These are phyloP conservation scores for Eurypyga helias DNA, from an alignment of 2,113 vertebrate species.

Conservation along the genomic window DNA sequence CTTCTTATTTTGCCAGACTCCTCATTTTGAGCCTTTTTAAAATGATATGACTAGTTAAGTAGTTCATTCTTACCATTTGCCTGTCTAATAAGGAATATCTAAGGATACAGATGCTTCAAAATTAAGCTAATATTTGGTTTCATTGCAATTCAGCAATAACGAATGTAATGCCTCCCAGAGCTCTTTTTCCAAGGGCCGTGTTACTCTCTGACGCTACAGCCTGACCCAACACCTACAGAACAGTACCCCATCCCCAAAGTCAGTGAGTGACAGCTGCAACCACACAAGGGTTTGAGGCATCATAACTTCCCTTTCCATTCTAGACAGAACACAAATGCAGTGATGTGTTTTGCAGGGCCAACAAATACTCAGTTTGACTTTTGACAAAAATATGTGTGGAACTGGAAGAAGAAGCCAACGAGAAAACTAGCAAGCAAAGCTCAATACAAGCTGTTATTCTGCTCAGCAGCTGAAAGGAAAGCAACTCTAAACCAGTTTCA, in stretches of 20 bases:
- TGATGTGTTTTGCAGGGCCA: background rate
- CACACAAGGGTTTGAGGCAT: background rate
- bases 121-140: background rate
- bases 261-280: background rate
- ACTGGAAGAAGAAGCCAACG: background rate
- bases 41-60: background rate
- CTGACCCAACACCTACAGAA: background rate
- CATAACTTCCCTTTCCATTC: background rate
- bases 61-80: background rate
- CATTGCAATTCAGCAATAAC: background rate
- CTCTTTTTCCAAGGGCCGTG: background rate
- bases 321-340: background rate
- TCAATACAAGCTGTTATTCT: background rate
- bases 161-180: background rate
- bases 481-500: background rate
- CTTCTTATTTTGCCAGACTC: background rate
- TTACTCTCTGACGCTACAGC: background rate
- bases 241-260: background rate
- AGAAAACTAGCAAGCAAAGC: background rate
- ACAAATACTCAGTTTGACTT: background rate
- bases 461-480: background rate
- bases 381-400: background rate
- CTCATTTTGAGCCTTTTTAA: background rate
- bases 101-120: background rate
- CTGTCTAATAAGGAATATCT: background rate